A percentile compares a stretch with the other conserved stretches of the same genome.
Evolutionary conservation across 2,797 vertebrate genomes (phyloP).

Genomic region (Falco rusticolus): DNA sequence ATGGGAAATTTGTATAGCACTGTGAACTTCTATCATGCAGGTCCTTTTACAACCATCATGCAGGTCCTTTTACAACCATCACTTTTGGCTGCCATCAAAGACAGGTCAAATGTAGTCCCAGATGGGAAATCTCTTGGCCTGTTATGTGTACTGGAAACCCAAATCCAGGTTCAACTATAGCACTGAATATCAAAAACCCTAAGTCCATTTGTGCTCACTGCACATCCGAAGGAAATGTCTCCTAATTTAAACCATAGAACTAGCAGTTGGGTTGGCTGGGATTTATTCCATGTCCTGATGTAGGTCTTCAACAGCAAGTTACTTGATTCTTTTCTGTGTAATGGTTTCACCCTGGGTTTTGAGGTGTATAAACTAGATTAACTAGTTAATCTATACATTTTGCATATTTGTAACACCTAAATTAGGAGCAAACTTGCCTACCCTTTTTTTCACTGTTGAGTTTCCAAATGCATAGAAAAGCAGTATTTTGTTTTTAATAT

Average conservation of each 20-base stretch:
- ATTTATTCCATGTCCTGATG: background rate
- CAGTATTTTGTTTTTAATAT: background rate
- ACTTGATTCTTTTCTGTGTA: background rate
- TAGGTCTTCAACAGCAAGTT: background rate
- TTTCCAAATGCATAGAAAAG: background rate
- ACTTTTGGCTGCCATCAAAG: background rate
- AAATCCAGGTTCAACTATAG: background rate
- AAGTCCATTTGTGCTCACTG: background rate
- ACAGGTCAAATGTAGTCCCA: background rate
- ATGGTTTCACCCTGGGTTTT: background rate
- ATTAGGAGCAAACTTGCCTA: background rate
- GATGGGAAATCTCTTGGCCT: background rate
- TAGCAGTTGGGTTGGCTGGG: accelerated
- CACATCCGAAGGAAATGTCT: background rate
- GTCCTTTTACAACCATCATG: background rate
- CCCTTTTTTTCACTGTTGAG: background rate
- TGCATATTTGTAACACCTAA: background rate
- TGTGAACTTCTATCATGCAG: background rate
- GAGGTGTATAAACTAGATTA: background rate
- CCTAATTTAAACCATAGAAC: background rate
- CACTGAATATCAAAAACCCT: background rate
- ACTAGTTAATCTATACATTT: background rate
- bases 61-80: background rate
- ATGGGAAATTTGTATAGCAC: background rate
- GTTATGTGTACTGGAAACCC: background rate